Base-by-base conservation (phyloP, 2,888 invertebrate genomes). In the Aricia artaxerxes region DNA sequence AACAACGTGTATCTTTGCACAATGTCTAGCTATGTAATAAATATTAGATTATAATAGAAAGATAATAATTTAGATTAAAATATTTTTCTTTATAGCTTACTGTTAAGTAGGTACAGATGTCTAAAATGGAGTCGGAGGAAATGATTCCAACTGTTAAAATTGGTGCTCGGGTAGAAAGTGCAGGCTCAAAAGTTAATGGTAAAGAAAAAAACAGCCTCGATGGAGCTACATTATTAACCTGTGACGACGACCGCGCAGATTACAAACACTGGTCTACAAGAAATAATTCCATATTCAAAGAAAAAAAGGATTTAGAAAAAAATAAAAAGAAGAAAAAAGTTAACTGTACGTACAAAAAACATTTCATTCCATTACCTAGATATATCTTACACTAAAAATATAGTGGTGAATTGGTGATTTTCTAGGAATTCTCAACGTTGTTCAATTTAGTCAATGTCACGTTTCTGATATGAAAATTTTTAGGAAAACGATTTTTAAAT, bases 101-200 rank as follows among this genome's bases (percentile, higher is more conserved):
- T 40, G 16, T 24, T 24, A 24, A 24, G 1, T 73, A 24, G 24
- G 9, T 73, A 2, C 31, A 73, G 40, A 73, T n/a, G 38, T 7
- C 49, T 5, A 24, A 2, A 24, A 75, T 75, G 75, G 75, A 75
- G 31, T 31, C 75, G 9, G 49, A 75, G 1, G 44, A 75, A 5
- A 75, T 75, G 75, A 49, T 75, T 11, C 75, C 57, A 24, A 57
- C 76, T 40, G 76, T 76, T 4, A 73, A 73, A 73, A 73, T 73
- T 5, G 73, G 44, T 44, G 73, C 40, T 24, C n/a, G 24, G 40
- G 73, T 9, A 44, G 73, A 44, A 7, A 44, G 6, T 73, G 24
- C 24, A 24, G 57, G 13, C 9, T 2, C 16, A 7, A 73, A 73
- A 44, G n/a, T 13, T 6, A 38, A 38, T 13, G 40, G 44, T 44